phyloP scores from a whole-genome alignment of 2,888 invertebrate genomes.

The Nysson spinosus region DNA sequence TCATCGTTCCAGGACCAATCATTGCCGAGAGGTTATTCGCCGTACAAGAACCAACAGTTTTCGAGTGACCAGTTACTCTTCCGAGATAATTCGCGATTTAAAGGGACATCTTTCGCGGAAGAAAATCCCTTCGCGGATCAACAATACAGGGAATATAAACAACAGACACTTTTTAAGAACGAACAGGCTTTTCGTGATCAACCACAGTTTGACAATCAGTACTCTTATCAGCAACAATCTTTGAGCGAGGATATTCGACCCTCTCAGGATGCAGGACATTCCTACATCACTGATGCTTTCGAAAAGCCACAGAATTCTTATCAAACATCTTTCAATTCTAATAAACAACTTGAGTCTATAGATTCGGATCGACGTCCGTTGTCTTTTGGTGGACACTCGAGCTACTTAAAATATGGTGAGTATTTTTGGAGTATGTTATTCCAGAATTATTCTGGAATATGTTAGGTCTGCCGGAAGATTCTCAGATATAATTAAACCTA shows the following conservation, averaged over 20 bases:
- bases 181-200: constrained; percentile 9
- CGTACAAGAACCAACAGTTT: constrained; percentile 11
- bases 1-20: constrained; percentile 28
- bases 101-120: constrained; percentile 8
- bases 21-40: constrained; percentile 37
- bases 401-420: constrained; percentile 64
- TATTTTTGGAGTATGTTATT: no score
- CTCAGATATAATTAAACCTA: no score
- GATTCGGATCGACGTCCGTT: constrained; percentile 1
- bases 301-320: constrained; percentile 15
- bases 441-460: no score
- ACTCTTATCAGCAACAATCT: constrained; percentile 11
- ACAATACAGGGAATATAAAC: constrained; percentile 11
- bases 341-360: constrained; percentile 6
- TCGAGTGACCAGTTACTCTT: constrained; percentile 18
- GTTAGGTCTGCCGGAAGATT: no score
- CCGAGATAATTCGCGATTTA: constrained; percentile 24
- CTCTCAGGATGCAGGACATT: no score
- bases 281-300: not conserved
- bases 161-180: constrained; percentile 7
- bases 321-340: constrained; percentile 22
- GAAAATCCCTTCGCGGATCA: constrained; percentile 15
- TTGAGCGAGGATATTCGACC: constrained; percentile 26
- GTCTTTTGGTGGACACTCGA: constrained; percentile 59
- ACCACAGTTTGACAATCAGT: constrained; percentile 2